phyloP scores from a whole-genome alignment of 2,888 invertebrate genomes.

The Tiphia femorata region DNA sequence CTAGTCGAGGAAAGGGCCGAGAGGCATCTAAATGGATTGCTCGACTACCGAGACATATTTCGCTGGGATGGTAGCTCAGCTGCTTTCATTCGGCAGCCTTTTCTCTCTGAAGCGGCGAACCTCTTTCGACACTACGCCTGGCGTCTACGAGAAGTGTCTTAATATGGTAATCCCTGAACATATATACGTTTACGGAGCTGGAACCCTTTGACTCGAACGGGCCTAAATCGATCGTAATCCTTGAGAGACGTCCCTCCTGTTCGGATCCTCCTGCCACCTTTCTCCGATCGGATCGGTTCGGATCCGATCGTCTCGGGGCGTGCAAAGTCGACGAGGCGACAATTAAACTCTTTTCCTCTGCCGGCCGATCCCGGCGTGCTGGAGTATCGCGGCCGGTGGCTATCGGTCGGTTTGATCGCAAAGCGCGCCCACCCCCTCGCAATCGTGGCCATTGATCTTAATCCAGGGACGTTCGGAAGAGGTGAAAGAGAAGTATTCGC shows the following conservation, averaged over 20 bases:
- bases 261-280: too few species aligned
- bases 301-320: background rate
- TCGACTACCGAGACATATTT: constrained; percentile 4
- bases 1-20: constrained; percentile 9
- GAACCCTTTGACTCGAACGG: too few species aligned
- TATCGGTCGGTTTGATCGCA: background rate
- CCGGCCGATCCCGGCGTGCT: background rate
- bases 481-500: too few species aligned
- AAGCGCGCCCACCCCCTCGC: too few species aligned
- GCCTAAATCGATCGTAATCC: background rate
- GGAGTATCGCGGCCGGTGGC: too few species aligned
- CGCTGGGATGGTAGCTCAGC: too few species aligned
- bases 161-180: constrained; percentile 18
- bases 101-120: constrained; percentile 11
- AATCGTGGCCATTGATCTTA: too few species aligned
- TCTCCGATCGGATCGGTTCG: too few species aligned
- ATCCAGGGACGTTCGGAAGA: too few species aligned
- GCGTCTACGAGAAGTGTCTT: too few species aligned
- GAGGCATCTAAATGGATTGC: constrained; percentile 6
- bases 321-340: background rate
- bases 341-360: background rate
- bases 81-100: background rate
- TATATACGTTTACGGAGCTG: constrained; percentile 1
- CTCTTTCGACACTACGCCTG: constrained; percentile 2
- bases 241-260: too few species aligned